Base-by-base conservation (phyloP, 2,113 vertebrate genomes). In the Pungitius pungitius region DNA sequence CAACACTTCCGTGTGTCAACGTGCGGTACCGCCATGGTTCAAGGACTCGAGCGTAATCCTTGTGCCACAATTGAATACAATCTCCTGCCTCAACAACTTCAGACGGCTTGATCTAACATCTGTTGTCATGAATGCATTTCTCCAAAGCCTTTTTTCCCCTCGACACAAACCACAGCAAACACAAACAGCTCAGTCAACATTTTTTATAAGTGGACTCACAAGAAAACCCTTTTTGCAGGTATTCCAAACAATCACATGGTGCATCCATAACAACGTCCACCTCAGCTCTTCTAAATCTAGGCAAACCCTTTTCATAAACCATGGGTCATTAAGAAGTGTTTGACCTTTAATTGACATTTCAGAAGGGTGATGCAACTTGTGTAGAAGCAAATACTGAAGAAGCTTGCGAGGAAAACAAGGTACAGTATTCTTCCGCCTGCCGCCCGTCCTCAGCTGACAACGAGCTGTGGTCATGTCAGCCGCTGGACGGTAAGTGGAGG, bases 331-430 rank as follows among this genome's bases (percentile, higher is more conserved):
- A 35, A 35, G 33, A 62, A 6, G n/a, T 58, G 30, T 35, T 30
- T n/a, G n/a, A n/a, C n/a, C n/a, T n/a, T 35, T 33, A 17, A 58
- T 37, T 58, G 18, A 68, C 69, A n/a, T 79, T 61, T 2, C 57
- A 80, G 85, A 73, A 63, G 68, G 60, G n/a, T 69, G 64, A 54
- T 12, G 47, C 64, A 26, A 75, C 62, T 4, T 62, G 17, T n/a
- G 66, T n/a, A 8, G 73, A 85, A 4, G 75, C 8, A 51, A 67
- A 59, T 66, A 14, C 11, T 74, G 86, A 82, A 27, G 77, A 81
- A 5, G 65, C 39, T 15, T 1, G 24, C 14, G 52, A 82, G 37
- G 69, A 78, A 81, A 74, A 82, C n/a, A 15, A 62, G 22, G 67
- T 24, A 6, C 63, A 67, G 54, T 75, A 87, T 71, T n/a, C 55